Evolutionary conservation across 2,797 vertebrate species (phyloP), one percentile per base, ranked within the genome.

Genomic region (Phylloscopus collybita): DNA sequence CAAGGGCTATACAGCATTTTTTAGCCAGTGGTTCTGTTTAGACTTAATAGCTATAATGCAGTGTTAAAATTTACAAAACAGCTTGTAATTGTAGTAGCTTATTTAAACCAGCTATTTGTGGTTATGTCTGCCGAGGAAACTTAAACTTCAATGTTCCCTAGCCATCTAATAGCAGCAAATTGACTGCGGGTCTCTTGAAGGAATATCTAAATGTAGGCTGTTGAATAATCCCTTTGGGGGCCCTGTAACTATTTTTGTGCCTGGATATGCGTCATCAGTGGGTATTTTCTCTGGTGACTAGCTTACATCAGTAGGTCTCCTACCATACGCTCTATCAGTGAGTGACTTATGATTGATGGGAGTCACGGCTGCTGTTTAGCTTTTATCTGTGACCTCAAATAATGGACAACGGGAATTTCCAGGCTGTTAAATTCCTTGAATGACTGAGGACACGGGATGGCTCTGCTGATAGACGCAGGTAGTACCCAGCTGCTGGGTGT

Each of bases 231-330:
- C 98, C 98, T 99, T 98, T 98, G 93, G 98, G 98, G 99, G 98
- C 99, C 99, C 98, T 98, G 98, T 97, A 97, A 98, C 99, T 99
- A 99, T 99, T 99, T 99, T 99, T 99, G 98, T 99, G 98, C 98
- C 98, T 99, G 99, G 99, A 99, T 99, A 99, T 99, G 99, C 99
- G 98, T 99, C 99, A 99, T 97, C 98, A 98, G 98, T 99, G 99
- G 99, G 99, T 99, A 99, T 99, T 99, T 99, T 99, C 99, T 99
- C 99, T 99, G 99, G 99, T 99, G 99, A 99, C 99, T 99, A 97
- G 98, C 98, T 99, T 99, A 99, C 99, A 99, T 99, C 99, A 99
- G 98, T 98, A 98, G 99, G 99, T 99, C 99, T 99, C 98, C 98
- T 99, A 98, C 98, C 98, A 98, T 99, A 98, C 98, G 98, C 98